These are phyloP conservation scores for Catharus ustulatus DNA, from an alignment of 2,797 vertebrate genomes.

Conservation along the genomic window DNA sequence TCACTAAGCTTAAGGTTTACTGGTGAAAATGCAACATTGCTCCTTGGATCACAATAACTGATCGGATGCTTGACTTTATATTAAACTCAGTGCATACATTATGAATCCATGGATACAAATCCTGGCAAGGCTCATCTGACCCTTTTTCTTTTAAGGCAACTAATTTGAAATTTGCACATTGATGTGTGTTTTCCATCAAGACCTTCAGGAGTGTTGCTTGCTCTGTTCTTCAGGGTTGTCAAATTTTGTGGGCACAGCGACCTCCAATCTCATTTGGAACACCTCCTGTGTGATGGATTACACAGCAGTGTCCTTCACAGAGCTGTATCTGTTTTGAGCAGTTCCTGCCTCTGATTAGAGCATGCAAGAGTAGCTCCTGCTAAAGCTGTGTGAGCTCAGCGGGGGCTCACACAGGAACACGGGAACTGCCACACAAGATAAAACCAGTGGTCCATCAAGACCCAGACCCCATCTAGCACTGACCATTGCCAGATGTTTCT, in stretches of 20 bases:
- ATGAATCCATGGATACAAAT: background rate
- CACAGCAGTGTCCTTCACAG: slow-evolving; percentile 9
- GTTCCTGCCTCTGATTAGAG: slow-evolving; percentile 50
- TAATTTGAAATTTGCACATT: background rate
- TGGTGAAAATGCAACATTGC: background rate
- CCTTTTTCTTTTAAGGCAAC: background rate
- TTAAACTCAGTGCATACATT: background rate
- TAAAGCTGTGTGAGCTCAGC: background rate
- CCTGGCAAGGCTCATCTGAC: background rate
- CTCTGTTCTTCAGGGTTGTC: background rate
- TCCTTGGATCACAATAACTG: background rate
- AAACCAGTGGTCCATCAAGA: slow-evolving; percentile 42
- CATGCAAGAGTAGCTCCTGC: slow-evolving; percentile 40
- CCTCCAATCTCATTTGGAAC: background rate
- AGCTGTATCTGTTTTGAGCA: slow-evolving; percentile 27
- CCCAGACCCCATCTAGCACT: background rate
- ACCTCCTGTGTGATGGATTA: background rate
- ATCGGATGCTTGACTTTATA: background rate
- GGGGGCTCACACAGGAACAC: background rate
- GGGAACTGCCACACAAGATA: background rate
- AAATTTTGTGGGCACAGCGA: background rate
- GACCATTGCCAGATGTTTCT: slow-evolving; percentile 26
- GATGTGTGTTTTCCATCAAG: background rate
- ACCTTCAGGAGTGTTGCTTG: background rate
- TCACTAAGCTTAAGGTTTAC: background rate